Evolutionary conservation across 1,140 invertebrate species (phyloP).

Genomic region (Asobara japonica): DNA sequence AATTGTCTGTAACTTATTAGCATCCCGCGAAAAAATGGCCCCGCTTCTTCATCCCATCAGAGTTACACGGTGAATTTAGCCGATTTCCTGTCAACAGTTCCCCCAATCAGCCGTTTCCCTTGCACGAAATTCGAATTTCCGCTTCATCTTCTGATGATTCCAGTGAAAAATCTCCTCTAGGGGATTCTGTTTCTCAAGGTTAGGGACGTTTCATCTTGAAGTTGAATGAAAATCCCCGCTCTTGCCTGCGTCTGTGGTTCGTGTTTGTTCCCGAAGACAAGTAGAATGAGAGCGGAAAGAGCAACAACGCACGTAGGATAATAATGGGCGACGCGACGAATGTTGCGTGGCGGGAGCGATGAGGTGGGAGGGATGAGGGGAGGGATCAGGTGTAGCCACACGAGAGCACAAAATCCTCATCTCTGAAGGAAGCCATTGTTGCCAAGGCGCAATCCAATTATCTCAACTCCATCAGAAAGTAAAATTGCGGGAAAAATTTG

Average conservation of each 20-base stretch:
- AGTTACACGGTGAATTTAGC: too few species aligned
- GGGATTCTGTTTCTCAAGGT: neutral
- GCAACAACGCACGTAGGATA: neutral
- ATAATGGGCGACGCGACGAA: neutral
- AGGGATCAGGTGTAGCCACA: neutral
- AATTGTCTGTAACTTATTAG: too few species aligned
- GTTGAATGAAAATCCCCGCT: neutral
- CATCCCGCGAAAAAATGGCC: too few species aligned
- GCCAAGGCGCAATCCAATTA: neutral
- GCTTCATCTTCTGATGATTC: neutral
- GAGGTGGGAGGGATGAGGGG: neutral
- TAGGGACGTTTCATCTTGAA: neutral
- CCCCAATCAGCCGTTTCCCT: neutral
- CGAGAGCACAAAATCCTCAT: neutral
- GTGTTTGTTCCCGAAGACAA: constrained; percentile 1
- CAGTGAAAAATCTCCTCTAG: neutral
- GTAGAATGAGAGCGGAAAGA: constrained; percentile 6
- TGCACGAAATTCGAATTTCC: neutral
- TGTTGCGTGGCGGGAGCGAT: neutral
- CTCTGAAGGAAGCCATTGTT: neutral
- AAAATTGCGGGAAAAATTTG: neutral
- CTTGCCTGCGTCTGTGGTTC: neutral
- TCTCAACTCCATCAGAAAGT: neutral
- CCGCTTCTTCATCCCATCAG: too few species aligned
- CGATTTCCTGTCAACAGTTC: neutral